Conservation (phyloP, 2,797 vertebrate genomes). For the Ctenosaura bakeri region DNA sequence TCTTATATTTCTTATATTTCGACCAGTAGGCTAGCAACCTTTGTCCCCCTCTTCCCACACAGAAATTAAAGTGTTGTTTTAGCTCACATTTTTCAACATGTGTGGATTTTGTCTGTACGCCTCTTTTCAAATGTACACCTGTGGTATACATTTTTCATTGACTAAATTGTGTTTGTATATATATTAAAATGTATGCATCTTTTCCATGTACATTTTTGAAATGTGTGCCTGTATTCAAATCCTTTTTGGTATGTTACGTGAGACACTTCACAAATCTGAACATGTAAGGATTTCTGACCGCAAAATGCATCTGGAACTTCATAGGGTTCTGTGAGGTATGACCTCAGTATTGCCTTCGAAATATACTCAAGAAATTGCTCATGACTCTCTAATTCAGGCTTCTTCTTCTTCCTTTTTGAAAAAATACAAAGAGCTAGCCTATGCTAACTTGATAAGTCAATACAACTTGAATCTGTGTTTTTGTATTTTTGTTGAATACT, state of each 20-base stretch:
- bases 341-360: background rate
- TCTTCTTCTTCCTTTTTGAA: background rate
- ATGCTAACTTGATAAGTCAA: background rate
- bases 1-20: background rate
- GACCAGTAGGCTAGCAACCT: background rate
- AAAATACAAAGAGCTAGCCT: background rate
- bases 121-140: background rate
- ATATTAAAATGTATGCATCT: no score
- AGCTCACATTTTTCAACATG: background rate
- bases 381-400: background rate
- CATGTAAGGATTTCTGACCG: background rate
- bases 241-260: background rate
- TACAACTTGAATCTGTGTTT: background rate
- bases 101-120: background rate
- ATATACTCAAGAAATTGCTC: background rate
- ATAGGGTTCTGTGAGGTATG: background rate
- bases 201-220: background rate
- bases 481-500: slow-evolving; percentile 32
- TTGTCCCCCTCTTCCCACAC: background rate
- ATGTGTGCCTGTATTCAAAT: background rate
- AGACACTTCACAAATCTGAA: background rate
- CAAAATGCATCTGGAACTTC: background rate
- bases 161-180: background rate
- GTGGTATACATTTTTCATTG: background rate
- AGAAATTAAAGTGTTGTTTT: background rate